These are phyloP conservation scores for Formica exsecta DNA, from an alignment of 1,140 invertebrate genomes.

Conservation along the genomic window DNA sequence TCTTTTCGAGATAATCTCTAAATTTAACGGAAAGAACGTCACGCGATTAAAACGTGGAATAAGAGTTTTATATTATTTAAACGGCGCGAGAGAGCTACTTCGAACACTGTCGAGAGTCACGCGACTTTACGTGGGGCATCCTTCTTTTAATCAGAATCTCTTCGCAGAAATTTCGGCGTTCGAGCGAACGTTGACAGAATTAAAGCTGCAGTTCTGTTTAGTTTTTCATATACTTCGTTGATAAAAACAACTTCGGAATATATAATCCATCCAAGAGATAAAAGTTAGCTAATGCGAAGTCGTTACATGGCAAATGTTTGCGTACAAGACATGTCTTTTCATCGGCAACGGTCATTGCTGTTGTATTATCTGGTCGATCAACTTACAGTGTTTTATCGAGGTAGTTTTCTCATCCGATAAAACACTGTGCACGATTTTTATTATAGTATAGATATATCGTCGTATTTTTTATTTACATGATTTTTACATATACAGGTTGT, in stretches of 20 bases:
- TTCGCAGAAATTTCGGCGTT: slow-evolving; percentile 12
- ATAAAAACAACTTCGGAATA: not conserved
- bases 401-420: slow-evolving; percentile 27
- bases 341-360: slow-evolving; percentile 13
- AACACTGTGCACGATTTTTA: not conserved
- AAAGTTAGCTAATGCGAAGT: slow-evolving; percentile 19
- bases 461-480: slow-evolving; percentile 24
- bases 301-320: slow-evolving; percentile 40
- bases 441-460: not conserved
- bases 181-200: not conserved
- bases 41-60: not conserved
- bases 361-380: slow-evolving; percentile 24
- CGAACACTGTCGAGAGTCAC: not conserved
- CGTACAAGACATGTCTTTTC: slow-evolving; percentile 35
- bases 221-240: not conserved
- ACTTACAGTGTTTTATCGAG: slow-evolving; percentile 5
- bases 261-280: not conserved
- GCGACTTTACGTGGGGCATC: not conserved
- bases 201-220: not conserved
- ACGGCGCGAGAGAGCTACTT: not conserved
- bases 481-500: slow-evolving; percentile 3
- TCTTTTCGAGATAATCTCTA: not conserved
- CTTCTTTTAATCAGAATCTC: slow-evolving; percentile 2
- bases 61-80: slow-evolving; percentile 8
- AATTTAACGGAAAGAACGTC: not conserved